Evolutionary conservation across 2,113 vertebrate species (phyloP), one percentile per base, ranked within the genome.

Genomic region (Chloropsis hardwickii): DNA sequence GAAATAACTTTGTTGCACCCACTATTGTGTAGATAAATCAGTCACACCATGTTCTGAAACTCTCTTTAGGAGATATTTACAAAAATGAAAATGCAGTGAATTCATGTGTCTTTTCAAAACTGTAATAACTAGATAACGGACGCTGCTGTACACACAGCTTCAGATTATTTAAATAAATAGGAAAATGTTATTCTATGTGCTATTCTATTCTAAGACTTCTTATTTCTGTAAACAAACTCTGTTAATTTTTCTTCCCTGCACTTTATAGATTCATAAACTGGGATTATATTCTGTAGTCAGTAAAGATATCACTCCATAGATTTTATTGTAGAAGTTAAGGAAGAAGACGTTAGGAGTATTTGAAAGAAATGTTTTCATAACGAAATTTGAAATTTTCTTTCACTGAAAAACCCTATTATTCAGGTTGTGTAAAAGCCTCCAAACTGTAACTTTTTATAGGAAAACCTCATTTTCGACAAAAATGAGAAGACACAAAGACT

Each of bases 31-130:
- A 37, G 20, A 42, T 70, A 70, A 76, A 65, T 73, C 27, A 71
- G 25, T 21, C 40, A 44, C 18, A 47, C 15, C 2, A 24, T 0
- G 0, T 37, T 81, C 51, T 25, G 31, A 84, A 70, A 72, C 19
- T 40, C 24, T 64, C 73, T 81, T 62, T 45, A 76, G 42, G 39
- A 67, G 27, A 39, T 19, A 27, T 56, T 74, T 64, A 25, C 12
- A 39, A 10, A 76, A 94, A 24, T 35, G 12, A 67, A 88, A 94
- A 67, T 48, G 6, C 18, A 51, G 35, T 56, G 25, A 48, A 76
- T 78, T 86, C 10, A 22, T 33, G 11, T 27, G 14, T 16, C 8
- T 40, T 92, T 85, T 86, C 28, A 62, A 64, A 73, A 71, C 31
- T 28, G 10, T 20, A 82, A 42, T 35, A 70, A n/a, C 33, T 39